Conservation (phyloP, 2,797 vertebrate genomes). For the Brachyrhaphis roseni region DNA sequence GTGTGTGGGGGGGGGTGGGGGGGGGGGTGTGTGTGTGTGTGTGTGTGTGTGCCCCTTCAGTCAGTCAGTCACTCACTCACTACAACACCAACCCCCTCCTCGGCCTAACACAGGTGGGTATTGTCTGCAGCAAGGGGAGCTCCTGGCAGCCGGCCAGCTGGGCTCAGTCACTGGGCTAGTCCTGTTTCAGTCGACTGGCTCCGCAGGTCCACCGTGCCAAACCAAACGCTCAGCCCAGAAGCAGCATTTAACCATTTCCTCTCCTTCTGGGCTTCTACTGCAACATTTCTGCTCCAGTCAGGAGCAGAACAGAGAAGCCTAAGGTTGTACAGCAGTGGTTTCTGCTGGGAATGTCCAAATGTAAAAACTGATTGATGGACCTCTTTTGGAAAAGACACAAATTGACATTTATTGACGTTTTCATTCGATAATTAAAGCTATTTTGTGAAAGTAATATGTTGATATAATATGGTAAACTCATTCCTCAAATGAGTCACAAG, state of each 20-base stretch:
- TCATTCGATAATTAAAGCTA: background rate
- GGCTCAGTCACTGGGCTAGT: slow-evolving; percentile 67
- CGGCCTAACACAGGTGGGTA: slow-evolving; percentile 78
- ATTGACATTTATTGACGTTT: background rate
- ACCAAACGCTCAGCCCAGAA: slow-evolving; percentile 43
- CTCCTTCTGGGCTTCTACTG: slow-evolving; percentile 12
- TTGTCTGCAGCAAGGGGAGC: slow-evolving; percentile 72
- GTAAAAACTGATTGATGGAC: background rate
- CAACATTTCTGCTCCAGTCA: slow-evolving; percentile 4
- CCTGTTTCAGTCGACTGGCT: slow-evolving; percentile 60
- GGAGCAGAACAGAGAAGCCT: slow-evolving; percentile 6
- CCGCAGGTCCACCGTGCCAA: slow-evolving; percentile 52
- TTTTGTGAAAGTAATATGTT: background rate
- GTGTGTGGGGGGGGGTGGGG: too few relatives aligned
- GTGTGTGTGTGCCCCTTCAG: background rate
- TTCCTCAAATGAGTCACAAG: background rate
- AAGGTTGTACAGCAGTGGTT: background rate
- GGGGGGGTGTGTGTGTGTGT: slow-evolving; percentile 15
- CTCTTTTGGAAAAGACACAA: background rate
- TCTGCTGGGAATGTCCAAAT: background rate
- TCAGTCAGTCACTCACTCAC: slow-evolving; percentile 19
- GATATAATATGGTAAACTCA: background rate
- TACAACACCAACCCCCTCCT: slow-evolving; percentile 50
- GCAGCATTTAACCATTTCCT: slow-evolving; percentile 63
- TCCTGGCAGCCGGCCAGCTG: slow-evolving; percentile 70